These are phyloP conservation scores for Drosophila sordidula DNA, from an alignment of 2,888 invertebrate species.

Conservation along the genomic window DNA sequence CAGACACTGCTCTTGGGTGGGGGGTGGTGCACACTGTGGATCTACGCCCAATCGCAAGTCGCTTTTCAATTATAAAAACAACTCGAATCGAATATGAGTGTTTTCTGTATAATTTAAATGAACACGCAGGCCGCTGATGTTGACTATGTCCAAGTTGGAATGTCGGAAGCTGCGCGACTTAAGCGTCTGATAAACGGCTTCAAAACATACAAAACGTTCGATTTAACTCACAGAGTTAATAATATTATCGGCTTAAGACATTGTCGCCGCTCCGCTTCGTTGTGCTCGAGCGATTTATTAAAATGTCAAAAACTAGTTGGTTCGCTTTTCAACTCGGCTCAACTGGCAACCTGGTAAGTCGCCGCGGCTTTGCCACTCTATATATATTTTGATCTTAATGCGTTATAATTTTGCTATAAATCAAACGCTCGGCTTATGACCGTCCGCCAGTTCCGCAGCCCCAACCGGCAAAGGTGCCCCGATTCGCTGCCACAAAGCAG, in stretches of 20 bases:
- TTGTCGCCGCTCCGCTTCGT: conserved; percentile 76
- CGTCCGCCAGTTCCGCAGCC: conserved; percentile 41
- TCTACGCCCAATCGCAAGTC: conserved; percentile 31
- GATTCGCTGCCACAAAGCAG: conserved; percentile 15
- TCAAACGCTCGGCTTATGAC: conserved; percentile 75
- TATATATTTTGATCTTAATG: conserved; percentile 78
- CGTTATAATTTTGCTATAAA: conserved; percentile 81
- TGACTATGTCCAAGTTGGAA: conserved; percentile 32
- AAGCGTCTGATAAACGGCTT: conserved; percentile 77
- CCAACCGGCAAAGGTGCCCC: conserved; percentile 4
- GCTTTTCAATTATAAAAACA: conserved; percentile 62
- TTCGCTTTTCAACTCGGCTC: conserved; percentile 44
- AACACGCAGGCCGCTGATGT: conserved; percentile 14
- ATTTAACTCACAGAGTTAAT: conserved; percentile 78
- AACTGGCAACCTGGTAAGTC: conserved; percentile 5
- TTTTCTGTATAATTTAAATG: conserved; percentile 52
- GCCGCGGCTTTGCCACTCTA: conserved; percentile 46
- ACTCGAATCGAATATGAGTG: conserved; percentile 36
- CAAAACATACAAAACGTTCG: conserved; percentile 76
- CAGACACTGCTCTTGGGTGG: not conserved
- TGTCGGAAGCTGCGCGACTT: conserved; percentile 69
- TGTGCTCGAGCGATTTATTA: conserved; percentile 77
- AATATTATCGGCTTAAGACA: conserved; percentile 79
- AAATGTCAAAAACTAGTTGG: conserved; percentile 80
- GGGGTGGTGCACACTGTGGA: not conserved